Conservation (phyloP, 2,113 vertebrate genomes). For the Alces alces region DNA sequence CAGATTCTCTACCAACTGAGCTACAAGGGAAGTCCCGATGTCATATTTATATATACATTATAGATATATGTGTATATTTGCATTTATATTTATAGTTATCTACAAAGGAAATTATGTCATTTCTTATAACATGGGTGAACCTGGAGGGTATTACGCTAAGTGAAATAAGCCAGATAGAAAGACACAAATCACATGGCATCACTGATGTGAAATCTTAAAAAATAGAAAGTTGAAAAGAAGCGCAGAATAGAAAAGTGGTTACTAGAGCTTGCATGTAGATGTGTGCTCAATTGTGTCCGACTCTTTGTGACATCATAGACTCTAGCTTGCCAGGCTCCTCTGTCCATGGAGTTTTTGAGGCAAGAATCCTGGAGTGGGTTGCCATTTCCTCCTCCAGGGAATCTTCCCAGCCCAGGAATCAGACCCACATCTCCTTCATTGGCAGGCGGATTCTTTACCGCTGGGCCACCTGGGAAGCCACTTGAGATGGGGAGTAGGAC, state of each 20-base stretch:
- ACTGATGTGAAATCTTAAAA: background rate
- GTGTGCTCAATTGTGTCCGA: fast-evolving
- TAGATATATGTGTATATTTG: background rate
- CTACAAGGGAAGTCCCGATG: background rate
- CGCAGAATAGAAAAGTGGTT: background rate
- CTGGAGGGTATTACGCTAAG: background rate
- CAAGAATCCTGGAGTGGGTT: background rate
- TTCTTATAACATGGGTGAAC: background rate
- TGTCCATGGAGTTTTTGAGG: background rate
- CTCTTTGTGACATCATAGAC: background rate
- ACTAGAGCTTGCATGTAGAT: background rate
- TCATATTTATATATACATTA: background rate
- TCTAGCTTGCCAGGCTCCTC: background rate
- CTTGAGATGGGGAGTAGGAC: background rate
- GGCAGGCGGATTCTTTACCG: background rate
- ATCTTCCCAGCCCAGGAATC: background rate
- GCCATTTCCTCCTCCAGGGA: background rate
- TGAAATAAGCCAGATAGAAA: background rate
- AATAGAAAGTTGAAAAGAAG: background rate
- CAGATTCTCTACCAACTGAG: background rate
- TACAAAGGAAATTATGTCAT: background rate
- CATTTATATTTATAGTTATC: background rate
- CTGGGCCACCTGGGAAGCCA: background rate
- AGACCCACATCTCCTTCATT: fast-evolving
- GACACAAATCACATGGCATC: background rate